Conservation (phyloP, 2,888 invertebrate species). For the Tenodera sinensis region DNA sequence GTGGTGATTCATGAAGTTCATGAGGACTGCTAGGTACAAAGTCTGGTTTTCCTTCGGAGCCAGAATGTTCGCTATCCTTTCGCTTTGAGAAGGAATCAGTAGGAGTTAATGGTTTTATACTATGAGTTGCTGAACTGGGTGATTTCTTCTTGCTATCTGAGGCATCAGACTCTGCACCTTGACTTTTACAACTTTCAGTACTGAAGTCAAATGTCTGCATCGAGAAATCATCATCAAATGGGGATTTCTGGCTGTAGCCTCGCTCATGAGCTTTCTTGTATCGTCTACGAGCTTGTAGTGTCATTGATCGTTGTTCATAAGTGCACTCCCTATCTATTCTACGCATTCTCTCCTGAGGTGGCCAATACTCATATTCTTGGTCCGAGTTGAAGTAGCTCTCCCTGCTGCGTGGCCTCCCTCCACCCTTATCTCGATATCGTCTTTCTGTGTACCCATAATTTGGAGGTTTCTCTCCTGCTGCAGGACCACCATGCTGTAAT, state of each 20-base stretch:
- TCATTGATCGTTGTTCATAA: constrained; percentile 41
- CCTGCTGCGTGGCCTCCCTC: constrained; percentile 47
- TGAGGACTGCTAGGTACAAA: constrained; percentile 14
- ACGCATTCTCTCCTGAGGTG: constrained; percentile 43
- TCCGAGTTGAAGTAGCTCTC: constrained; percentile 42
- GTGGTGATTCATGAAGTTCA: constrained; percentile 36
- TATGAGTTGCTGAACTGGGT: not conserved
- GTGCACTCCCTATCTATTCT: constrained; percentile 38
- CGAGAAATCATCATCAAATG: constrained; percentile 60
- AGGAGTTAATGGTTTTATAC: constrained; percentile 7
- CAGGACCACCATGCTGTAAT: constrained; percentile 17
- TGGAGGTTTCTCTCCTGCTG: constrained; percentile 7
- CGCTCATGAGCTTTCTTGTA: constrained; percentile 25
- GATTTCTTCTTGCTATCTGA: constrained; percentile 22
- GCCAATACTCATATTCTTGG: constrained; percentile 30
- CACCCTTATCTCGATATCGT: constrained; percentile 42
- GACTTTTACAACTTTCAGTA: constrained; percentile 32
- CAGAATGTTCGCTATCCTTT: not conserved
- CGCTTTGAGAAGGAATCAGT: constrained; percentile 16
- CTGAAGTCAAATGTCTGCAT: constrained; percentile 46
- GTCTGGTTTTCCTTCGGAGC: constrained; percentile 7
- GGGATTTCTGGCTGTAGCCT: constrained; percentile 46
- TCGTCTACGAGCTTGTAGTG: constrained; percentile 33
- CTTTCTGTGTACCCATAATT: constrained; percentile 19
- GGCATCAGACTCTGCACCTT: constrained; percentile 25